These are phyloP conservation scores for Phycodurus eques DNA, from an alignment of 2,113 vertebrate species.

Conservation along the genomic window DNA sequence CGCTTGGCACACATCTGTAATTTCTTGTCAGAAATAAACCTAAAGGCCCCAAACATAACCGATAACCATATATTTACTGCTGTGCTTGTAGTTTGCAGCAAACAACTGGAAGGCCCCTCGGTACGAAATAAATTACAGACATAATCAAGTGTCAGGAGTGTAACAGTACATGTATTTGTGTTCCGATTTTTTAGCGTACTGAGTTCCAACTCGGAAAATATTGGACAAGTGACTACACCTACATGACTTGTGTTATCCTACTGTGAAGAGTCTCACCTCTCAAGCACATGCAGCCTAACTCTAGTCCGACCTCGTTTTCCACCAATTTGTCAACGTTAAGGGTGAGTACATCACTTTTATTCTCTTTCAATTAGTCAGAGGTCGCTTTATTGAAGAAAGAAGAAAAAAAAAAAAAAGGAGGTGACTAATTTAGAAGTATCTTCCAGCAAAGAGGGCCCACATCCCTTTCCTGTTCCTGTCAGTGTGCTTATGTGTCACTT, in stretches of 20 bases:
- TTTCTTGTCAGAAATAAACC: no score
- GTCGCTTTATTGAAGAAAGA: neutral
- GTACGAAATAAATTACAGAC: no score
- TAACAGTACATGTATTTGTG: no score
- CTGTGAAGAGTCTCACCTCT: neutral
- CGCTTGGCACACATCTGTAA: no score
- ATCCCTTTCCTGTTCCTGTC: constrained; percentile 21
- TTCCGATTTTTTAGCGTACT: no score
- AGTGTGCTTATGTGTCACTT: constrained; percentile 39
- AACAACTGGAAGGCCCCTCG: no score
- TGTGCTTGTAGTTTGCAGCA: no score
- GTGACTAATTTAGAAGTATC: constrained; percentile 7
- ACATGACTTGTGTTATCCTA: neutral
- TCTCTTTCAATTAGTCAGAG: neutral
- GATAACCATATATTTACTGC: no score
- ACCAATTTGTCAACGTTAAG: neutral
- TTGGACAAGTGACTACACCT: no score
- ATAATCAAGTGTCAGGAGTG: no score
- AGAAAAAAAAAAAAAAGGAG: neutral
- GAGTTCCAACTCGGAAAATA: no score
- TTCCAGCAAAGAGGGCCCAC: neutral
- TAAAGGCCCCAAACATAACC: no score
- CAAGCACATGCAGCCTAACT: neutral
- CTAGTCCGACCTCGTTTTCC: neutral
- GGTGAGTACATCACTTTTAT: neutral